These are phyloP conservation scores for Phymastichus coffea DNA, from an alignment of 1,140 invertebrate genomes.

Conservation along the genomic window DNA sequence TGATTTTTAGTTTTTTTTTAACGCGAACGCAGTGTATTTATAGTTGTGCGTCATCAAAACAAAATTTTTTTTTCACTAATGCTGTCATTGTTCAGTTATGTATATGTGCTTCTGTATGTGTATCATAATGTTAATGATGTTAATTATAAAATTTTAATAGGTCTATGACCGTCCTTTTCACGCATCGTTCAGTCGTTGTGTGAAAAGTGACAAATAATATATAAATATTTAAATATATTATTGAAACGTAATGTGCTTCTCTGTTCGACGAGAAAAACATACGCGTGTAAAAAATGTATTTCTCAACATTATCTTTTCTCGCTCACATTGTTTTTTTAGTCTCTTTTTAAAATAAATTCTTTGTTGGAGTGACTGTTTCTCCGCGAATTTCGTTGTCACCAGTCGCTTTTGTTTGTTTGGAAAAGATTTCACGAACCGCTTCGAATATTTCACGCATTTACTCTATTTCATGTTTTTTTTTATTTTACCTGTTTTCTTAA, in stretches of 20 bases:
- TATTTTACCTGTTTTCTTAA: conserved; percentile 8
- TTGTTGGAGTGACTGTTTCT: conserved; percentile 16
- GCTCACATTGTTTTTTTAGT: background rate
- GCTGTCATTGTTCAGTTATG: conserved; percentile 34
- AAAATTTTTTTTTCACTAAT: conserved; percentile 30
- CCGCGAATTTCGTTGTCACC: conserved; percentile 15
- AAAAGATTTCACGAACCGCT: conserved; percentile 5
- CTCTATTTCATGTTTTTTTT: conserved; percentile 17
- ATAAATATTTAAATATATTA: background rate
- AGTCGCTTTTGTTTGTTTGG: conserved; percentile 30
- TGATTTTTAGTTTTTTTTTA: conserved; percentile 31
- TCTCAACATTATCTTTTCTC: background rate
- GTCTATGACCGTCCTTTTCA: conserved; percentile 2
- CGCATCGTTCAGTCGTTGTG: background rate
- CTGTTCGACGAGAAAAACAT: background rate
- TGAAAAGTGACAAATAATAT: background rate
- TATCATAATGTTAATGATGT: conserved; percentile 35
- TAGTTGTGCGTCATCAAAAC: conserved; percentile 42
- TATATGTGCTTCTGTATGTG: conserved; percentile 32
- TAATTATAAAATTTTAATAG: conserved; percentile 11
- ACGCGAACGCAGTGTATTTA: conserved; percentile 48
- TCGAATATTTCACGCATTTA: conserved; percentile 8
- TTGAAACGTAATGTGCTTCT: conserved; percentile 12
- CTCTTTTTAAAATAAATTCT: background rate
- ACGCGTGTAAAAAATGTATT: background rate